phyloP scores from a whole-genome alignment of 2,797 vertebrate genomes.

The Cephalopachus bancanus region DNA sequence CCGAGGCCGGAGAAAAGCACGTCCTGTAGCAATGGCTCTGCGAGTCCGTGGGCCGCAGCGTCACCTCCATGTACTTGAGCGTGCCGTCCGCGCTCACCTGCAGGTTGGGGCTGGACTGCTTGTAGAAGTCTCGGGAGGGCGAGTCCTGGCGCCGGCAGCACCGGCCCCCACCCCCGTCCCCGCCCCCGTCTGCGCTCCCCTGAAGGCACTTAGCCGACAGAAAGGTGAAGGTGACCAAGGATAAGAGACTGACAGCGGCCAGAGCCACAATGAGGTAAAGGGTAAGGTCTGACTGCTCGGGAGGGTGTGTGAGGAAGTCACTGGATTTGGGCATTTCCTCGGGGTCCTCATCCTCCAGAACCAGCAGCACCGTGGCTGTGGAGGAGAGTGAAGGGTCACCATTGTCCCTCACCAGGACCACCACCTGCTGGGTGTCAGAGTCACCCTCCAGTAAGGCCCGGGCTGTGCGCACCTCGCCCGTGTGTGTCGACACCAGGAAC shows the following conservation, averaged over 20 bases:
- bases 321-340: conserved; percentile 88
- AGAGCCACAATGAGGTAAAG: conserved; percentile 97
- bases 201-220: conserved; percentile 94
- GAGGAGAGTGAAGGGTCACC: conserved; percentile 93
- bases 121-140: conserved; percentile 92
- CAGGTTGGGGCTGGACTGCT: conserved; percentile 94
- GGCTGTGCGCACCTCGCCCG: conserved; percentile 94
- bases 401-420: conserved; percentile 94
- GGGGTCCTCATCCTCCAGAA: conserved; percentile 91
- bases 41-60: conserved; percentile 93
- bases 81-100: conserved; percentile 98
- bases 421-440: conserved; percentile 90
- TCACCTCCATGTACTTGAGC: conserved; percentile 98
- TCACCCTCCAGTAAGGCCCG: conserved; percentile 93
- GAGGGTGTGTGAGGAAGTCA: conserved; percentile 89
- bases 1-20: conserved; percentile 95
- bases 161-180: conserved; percentile 87
- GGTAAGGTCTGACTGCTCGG: conserved; percentile 93
- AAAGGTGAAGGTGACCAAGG: conserved; percentile 93
- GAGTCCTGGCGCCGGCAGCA: conserved; percentile 87
- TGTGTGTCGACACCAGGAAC: conserved; percentile 93
- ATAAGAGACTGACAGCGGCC: conserved; percentile 93
- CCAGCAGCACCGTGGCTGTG: conserved; percentile 92
- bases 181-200: conserved; percentile 87
- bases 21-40: conserved; percentile 95